These are phyloP conservation scores for Bufo bufo DNA, from an alignment of 2,113 vertebrate species.

Conservation along the genomic window DNA sequence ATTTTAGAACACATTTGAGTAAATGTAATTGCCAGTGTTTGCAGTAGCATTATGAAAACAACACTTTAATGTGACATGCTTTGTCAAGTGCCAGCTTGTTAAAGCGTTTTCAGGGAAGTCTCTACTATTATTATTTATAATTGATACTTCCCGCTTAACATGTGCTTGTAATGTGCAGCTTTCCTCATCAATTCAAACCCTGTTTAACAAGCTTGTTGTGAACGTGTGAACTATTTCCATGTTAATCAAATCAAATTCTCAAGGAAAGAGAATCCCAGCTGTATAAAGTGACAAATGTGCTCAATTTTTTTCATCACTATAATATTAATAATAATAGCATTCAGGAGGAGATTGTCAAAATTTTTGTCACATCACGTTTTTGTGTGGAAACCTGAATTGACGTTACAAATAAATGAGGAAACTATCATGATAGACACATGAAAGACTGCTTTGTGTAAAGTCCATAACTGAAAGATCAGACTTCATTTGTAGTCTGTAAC, in stretches of 20 bases:
- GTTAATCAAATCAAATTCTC: conserved; percentile 43
- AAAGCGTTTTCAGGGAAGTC: conserved; percentile 34
- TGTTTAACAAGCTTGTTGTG: conserved; percentile 42
- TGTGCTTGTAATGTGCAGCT: conserved; percentile 37
- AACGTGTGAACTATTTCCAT: conserved; percentile 51
- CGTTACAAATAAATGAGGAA: neutral
- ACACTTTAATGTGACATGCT: conserved; percentile 52
- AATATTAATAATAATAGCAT: conserved; percentile 29
- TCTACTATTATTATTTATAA: conserved; percentile 46
- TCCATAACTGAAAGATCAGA: too few relatives aligned
- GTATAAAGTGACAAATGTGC: conserved; percentile 26
- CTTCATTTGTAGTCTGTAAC: neutral
- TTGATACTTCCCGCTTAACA: conserved; percentile 38
- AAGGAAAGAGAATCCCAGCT: conserved; percentile 43
- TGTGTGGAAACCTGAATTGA: neutral
- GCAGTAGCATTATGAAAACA: conserved; percentile 48
- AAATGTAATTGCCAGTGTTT: conserved; percentile 43
- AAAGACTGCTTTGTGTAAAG: neutral
- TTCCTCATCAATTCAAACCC: conserved; percentile 28
- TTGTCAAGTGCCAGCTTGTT: conserved; percentile 47
- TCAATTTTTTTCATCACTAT: conserved; percentile 28
- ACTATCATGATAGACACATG: neutral
- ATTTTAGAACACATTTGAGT: conserved; percentile 36
- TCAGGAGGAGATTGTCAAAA: neutral
- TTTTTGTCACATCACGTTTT: neutral